phyloP scores from a whole-genome alignment of 2,888 invertebrate species.

The Stegana nigrithorax region DNA sequence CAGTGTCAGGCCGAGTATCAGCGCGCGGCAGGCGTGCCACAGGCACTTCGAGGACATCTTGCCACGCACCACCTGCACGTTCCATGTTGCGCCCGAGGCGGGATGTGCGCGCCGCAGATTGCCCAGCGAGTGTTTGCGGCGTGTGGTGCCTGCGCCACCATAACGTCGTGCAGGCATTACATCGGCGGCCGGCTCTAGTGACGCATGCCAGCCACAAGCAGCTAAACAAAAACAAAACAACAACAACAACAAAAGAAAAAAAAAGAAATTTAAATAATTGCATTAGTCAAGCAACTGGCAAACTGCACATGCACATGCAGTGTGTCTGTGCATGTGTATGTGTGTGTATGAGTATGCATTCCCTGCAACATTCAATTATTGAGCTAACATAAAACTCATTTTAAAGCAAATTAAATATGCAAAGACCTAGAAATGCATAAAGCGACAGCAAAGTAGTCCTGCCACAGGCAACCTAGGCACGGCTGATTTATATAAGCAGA shows the following conservation, averaged over 20 bases:
- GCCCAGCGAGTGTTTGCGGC: conserved; percentile 68
- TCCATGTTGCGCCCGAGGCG: conserved; percentile 86
- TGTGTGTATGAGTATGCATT: too few relatives aligned
- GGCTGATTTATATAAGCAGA: too few relatives aligned
- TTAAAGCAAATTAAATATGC: neutral
- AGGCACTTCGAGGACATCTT: conserved; percentile 90
- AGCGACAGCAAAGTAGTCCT: neutral
- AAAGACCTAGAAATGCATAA: neutral
- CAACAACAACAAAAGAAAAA: neutral
- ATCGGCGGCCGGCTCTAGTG: conserved; percentile 4
- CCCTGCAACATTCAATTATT: neutral
- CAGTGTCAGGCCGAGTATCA: conserved; percentile 86
- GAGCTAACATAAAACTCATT: neutral
- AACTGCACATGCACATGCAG: too few relatives aligned
- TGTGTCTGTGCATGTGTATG: too few relatives aligned
- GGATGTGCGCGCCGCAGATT: conserved; percentile 79
- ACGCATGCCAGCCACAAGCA: neutral
- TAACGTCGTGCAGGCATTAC: conserved; percentile 64
- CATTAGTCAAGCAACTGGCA: neutral
- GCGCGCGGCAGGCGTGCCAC: conserved; percentile 94
- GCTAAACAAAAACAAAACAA: neutral
- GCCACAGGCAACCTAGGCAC: too few relatives aligned
- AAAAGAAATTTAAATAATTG: too few relatives aligned
- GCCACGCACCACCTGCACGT: conserved; percentile 85
- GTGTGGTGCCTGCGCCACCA: conserved; percentile 58